These are phyloP conservation scores for Deilephila elpenor DNA, from an alignment of 2,888 invertebrate genomes.

Conservation along the genomic window DNA sequence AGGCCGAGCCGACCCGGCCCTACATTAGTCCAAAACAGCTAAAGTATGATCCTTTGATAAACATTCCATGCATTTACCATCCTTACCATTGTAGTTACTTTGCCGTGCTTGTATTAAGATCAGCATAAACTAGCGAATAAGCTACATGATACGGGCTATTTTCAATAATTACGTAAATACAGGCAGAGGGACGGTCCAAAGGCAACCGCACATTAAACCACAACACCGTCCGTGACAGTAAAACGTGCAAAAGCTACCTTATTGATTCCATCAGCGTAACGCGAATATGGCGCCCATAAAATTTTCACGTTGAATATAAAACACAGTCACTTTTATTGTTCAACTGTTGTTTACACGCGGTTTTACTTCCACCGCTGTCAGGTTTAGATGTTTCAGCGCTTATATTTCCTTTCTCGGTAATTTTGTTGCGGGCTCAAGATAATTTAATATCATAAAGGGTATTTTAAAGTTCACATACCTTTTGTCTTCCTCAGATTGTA, in stretches of 20 bases:
- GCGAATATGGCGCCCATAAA: conserved; percentile 52
- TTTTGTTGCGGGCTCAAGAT: too few species aligned
- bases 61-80: too few species aligned
- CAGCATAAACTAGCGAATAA: background rate
- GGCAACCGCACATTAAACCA: conserved; percentile 35
- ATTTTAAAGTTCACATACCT: too few species aligned
- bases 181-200: background rate
- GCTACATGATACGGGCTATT: background rate
- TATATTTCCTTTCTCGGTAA: too few species aligned
- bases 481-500: too few species aligned
- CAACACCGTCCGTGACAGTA: conserved; percentile 32
- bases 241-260: conserved; percentile 44
- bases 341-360: background rate
- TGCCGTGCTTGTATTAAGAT: too few species aligned
- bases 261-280: conserved; percentile 57
- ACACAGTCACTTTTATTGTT: conserved; percentile 39
- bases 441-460: too few species aligned
- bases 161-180: background rate
- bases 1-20: too few species aligned
- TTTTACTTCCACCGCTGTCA: background rate
- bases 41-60: too few species aligned
- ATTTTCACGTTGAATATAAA: conserved; percentile 50
- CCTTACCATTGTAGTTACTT: too few species aligned
- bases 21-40: too few species aligned
- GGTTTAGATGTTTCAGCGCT: too few species aligned